phyloP scores from a whole-genome alignment of 2,888 invertebrate species.

The Drosophila meridiana region DNA sequence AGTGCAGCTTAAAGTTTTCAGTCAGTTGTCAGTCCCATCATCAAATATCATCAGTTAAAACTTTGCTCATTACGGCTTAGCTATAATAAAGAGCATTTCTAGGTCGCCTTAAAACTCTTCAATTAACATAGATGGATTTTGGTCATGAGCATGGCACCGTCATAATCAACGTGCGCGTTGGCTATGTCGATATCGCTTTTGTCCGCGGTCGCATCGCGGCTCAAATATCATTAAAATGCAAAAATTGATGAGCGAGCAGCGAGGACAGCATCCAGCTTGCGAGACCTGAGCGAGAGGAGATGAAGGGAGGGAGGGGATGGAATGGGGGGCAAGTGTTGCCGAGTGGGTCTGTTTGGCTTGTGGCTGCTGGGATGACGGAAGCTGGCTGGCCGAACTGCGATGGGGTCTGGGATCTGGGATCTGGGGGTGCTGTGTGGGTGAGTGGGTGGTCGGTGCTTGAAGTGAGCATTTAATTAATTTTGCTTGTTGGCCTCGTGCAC shows the following conservation, averaged over 20 bases:
- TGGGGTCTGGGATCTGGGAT: not conserved
- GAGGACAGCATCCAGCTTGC: constrained; percentile 30
- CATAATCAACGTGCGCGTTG: constrained; percentile 17
- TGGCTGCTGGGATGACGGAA: not conserved
- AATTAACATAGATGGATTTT: constrained; percentile 16
- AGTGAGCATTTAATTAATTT: constrained; percentile 75
- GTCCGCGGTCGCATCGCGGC: constrained; percentile 53
- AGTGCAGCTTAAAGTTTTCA: not conserved
- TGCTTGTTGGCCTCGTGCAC: constrained; percentile 57
- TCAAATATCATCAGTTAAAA: not conserved
- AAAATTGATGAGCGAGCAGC: constrained; percentile 66
- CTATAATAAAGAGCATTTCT: constrained; percentile 9
- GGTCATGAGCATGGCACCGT: not conserved
- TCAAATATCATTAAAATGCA: constrained; percentile 79
- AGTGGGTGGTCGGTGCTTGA: constrained; percentile 26
- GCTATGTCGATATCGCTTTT: constrained; percentile 15
- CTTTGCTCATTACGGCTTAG: not conserved
- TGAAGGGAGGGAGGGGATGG: not conserved
- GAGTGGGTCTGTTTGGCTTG: constrained; percentile 4
- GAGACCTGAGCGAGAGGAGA: constrained; percentile 7
- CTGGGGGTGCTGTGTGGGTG: not conserved
- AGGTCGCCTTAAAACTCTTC: not conserved
- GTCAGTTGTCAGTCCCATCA: not conserved
- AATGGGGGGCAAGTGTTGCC: not conserved
- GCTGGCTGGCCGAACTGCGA: not conserved